Evolutionary conservation across 2,888 invertebrate species (phyloP), one percentile per base, ranked within the genome.

Genomic region (Sthenelais limicola): DNA sequence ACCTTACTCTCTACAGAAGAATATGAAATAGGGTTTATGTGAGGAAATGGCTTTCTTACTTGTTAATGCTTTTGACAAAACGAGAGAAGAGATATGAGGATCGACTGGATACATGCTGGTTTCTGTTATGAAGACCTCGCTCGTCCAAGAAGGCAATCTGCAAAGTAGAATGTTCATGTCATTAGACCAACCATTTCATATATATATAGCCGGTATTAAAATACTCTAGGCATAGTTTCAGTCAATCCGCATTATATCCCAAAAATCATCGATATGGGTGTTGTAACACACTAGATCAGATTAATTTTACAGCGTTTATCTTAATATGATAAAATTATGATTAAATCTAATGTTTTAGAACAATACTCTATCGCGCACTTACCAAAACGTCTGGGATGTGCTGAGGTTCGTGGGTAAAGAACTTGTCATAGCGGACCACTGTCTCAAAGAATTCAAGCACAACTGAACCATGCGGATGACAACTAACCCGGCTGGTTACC

Each of bases 81-180:
- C 90, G 86, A 9, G 90, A 90, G 81, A 91, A 91, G 2, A 91
- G 85, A 80, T 91, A 91, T 12, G 90, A 88, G 48, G 89, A 87
- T 21, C 91, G 82, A 71, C 90, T 90, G 58, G 90, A 84, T 4
- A 91, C 89, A 80, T 89, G 89, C 4, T 86, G 82, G 70, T 85
- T 86, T 0, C 77, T 72, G 78, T 90, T 89, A 58, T 88, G 86
- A 73, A 91, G 84, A 0, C 91, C 90, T 76, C 90, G 83, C 54
- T 88, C 86, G 81, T 90, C 90, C 47, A 90, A 82, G 81, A 90
- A 90, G 4, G 89, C 88, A 72, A 85, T 82, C 87, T 86, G 76
- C 26, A 68, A 73, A 26, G 5, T 5, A 47, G 5, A 62, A 48
- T 24, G 24, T 43, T 43, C n/a, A n/a, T n/a, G n/a, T n/a, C n/a